Conservation (phyloP, 2,888 invertebrate genomes). For the Agriopis aurantiaria region DNA sequence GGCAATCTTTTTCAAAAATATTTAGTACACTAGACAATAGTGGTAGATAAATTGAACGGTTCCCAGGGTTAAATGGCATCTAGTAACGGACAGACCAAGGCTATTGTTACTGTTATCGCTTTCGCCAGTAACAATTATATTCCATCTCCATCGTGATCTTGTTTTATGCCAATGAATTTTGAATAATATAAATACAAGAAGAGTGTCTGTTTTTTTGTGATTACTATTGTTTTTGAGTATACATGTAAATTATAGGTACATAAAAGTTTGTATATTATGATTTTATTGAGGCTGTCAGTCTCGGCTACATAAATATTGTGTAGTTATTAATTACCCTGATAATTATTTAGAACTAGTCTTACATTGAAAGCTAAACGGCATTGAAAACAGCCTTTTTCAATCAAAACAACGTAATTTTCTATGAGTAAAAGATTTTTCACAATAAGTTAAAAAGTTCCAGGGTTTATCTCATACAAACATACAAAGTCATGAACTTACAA, state of each 20-base stretch:
- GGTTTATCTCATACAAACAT: no score
- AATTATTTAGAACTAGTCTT: no score
- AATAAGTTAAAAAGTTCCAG: no score
- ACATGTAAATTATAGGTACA: neutral
- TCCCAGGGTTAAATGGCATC: constrained; percentile 47
- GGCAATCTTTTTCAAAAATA: constrained; percentile 33
- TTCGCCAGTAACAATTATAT: constrained; percentile 42
- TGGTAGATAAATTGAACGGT: constrained; percentile 44
- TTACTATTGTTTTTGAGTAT: neutral
- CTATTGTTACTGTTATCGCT: constrained; percentile 47
- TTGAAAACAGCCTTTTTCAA: no score
- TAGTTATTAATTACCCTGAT: no score
- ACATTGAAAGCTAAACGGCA: no score
- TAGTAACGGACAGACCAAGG: constrained; percentile 34
- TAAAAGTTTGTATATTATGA: no score
- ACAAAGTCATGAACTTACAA: no score
- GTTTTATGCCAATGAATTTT: constrained; percentile 33
- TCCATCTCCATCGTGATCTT: constrained; percentile 43
- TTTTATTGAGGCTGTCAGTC: no score
- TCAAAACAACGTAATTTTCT: no score
- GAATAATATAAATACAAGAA: constrained; percentile 15
- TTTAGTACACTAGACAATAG: constrained; percentile 41
- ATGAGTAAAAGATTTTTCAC: no score
- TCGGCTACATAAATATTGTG: no score
- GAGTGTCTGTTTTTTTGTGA: neutral